Base-by-base conservation (phyloP, 2,888 invertebrate genomes). In the Auanema freiburgensis region DNA sequence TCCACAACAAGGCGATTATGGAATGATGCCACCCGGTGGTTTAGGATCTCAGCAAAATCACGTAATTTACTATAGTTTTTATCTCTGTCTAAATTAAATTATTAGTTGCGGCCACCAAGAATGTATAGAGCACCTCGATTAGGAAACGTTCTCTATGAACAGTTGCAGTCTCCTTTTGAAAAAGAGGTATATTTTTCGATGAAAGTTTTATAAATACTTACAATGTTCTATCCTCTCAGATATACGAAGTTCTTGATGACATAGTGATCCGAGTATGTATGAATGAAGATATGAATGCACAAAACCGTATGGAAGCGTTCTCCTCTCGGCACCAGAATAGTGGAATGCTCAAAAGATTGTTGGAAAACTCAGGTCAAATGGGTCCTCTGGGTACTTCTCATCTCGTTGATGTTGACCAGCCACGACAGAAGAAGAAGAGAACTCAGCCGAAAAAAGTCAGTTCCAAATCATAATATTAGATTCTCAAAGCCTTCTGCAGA, bases 341-440 rank as follows among this genome's bases (percentile, higher is more conserved):
- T n/a, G 63, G 60, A 4, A 51, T 61, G 60, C 33, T 65, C 12
- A 61, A 65, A 40, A 40, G 65, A 12, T 51, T 65, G 18, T 23
- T 65, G 21, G 60, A 65, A 42, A 50, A 53, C 14, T 46, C 57
- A 12, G 24, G 43, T 33, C 12, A 53, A 3, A 24, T 23, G 10
- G 53, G 53, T 14, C 18, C 58, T n/a, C n/a, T 12, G 24, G 21
- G 42, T 5, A 33, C 33, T 33, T 33, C 33, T n/a, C 55, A 57
- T 49, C 44, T 65, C n/a, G 61, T 60, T 46, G 64, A 55, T n/a
- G 33, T 65, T 21, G 65, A 65, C 12, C 57, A 64, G 4, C 72
- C 79, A 21, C 73, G 72, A 53, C 65, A 71, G n/a, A 81, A 81
- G 65, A 78, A 79, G 72, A 79, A 78, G 65, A 61, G 79, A 42